A percentile compares a stretch with the other conserved stretches of the same genome.
These are phyloP conservation scores for Lycia hirtaria DNA, from an alignment of 2,888 invertebrate genomes.

Conservation along the genomic window DNA sequence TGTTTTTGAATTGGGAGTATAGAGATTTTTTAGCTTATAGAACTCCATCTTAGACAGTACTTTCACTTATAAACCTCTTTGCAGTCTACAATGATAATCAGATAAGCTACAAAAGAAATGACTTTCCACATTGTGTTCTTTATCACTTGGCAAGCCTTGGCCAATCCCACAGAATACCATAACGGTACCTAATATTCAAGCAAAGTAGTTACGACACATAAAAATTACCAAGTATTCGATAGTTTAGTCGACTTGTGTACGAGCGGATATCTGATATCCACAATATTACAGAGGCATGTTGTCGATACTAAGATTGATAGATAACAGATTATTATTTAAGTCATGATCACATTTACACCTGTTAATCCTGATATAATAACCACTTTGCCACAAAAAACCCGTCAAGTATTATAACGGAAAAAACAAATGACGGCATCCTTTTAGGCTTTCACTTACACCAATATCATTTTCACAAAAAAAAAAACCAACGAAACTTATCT, in stretches of 20 bases:
- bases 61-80: too few species aligned
- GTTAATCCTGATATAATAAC: conserved; percentile 26
- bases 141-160: too few species aligned
- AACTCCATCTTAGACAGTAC: too few species aligned
- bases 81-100: too few species aligned
- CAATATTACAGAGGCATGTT: not conserved
- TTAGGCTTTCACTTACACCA: conserved; percentile 27
- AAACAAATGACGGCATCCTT: conserved; percentile 9
- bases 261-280: not conserved
- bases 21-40: too few species aligned
- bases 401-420: not conserved
- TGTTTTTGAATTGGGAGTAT: too few species aligned
- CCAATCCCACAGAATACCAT: too few species aligned
- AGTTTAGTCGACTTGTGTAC: not conserved
- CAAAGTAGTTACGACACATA: too few species aligned
- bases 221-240: not conserved
- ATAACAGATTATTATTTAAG: not conserved
- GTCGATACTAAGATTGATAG: conserved; percentile 30
- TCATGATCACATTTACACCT: conserved; percentile 5
- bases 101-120: too few species aligned
- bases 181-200: too few species aligned
- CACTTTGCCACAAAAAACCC: conserved; percentile 15
- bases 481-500: conserved; percentile 73
- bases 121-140: too few species aligned
- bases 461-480: conserved; percentile 33